Base-by-base conservation (phyloP, 1,140 invertebrate species). In the Geopemphigus sp. region DNA sequence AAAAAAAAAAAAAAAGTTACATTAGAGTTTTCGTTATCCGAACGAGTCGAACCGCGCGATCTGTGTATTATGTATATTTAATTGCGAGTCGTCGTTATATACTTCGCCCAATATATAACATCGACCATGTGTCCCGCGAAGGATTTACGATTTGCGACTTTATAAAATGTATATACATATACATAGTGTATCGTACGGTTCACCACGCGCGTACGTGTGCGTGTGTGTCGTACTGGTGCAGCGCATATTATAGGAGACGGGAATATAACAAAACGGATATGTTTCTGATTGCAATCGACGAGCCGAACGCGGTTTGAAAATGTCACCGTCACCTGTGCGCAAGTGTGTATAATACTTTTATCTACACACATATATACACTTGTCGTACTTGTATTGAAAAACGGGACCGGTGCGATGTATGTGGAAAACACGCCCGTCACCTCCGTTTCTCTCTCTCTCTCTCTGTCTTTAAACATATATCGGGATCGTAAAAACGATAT, bases 221-320 rank as follows among this genome's bases (percentile, higher is more conserved):
- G n/a, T 17, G 64, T 26, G 68, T 54, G 17, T 70, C 32, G 19
- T 22, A 72, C 22, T 24, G 24, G 10, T 50, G 39, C 63, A 14
- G 32, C 15, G 54, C 19, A 11, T n/a, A 26, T 63, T 66, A n/a
- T 66, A 22, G 6, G 64, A 57, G 73, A 59, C 73, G n/a, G 54
- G 32, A 32, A 57, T n/a, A 78, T n/a, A 78, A 78, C 39, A 78
- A 78, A 78, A 78, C 74, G 74, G 56, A 61, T 76, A 63, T 50
- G 74, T 78, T 63, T 61, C 45, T n/a, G 74, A 78, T 78, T 50
- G 74, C 74, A 54, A 78, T 78, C 74, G 57, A 78, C 17, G 74
- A 11, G 39, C 61, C 17, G 74, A 11, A 22, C 61, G 61, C 57
- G 17, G 56, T 63, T 78, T 39, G 57, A 78, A 78, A 61, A 78